Conservation (phyloP, 2,113 vertebrate genomes). For the Leucoraja erinaceus region DNA sequence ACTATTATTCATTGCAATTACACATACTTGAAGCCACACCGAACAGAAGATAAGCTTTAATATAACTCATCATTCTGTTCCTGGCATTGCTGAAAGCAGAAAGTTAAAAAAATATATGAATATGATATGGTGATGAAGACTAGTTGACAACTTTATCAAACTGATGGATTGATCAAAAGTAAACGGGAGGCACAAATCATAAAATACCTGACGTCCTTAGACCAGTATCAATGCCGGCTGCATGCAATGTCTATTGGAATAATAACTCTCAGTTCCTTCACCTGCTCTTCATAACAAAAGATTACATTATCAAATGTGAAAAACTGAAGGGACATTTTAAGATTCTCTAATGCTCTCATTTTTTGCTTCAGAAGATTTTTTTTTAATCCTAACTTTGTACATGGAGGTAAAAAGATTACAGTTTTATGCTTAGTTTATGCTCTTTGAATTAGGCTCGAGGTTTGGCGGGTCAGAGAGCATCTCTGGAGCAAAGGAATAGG, state of each 20-base stretch:
- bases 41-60: slow-evolving; percentile 18
- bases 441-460: no score
- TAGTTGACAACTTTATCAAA: not conserved
- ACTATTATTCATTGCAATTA: not conserved
- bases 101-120: not conserved
- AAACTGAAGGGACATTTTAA: not conserved
- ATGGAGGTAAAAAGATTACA: not conserved
- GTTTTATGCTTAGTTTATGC: not conserved
- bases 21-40: not conserved
- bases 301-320: not conserved
- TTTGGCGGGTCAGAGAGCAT: no score
- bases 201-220: not conserved
- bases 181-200: not conserved
- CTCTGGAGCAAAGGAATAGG: no score
- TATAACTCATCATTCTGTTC: slow-evolving; percentile 3
- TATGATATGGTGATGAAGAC: not conserved
- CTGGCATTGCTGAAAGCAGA: not conserved
- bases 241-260: not conserved
- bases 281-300: not conserved
- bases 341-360: not conserved
- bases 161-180: slow-evolving; percentile 5
- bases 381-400: not conserved
- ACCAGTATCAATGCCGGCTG: not conserved
- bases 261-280: not conserved
- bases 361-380: not conserved